These are phyloP conservation scores for Sebastes hopkinsi DNA, from an alignment of 2,797 vertebrate genomes.

Conservation along the genomic window DNA sequence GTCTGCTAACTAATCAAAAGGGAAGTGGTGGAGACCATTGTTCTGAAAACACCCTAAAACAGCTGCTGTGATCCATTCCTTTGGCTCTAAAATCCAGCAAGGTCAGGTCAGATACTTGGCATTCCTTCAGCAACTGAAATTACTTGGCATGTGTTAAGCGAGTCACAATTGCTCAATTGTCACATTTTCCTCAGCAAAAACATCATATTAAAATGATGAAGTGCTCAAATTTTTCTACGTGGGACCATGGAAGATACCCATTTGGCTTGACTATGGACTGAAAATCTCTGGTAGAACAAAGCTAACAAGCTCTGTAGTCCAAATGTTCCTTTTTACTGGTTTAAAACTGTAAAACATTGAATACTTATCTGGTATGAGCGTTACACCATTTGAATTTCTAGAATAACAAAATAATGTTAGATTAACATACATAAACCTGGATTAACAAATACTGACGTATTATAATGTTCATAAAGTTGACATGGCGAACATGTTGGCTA, in stretches of 20 bases:
- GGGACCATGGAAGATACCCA: no score
- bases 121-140: constrained; percentile 8
- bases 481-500: neutral
- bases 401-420: neutral
- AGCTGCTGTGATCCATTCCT: neutral
- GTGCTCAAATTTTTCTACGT: neutral
- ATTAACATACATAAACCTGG: neutral
- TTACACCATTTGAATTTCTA: neutral
- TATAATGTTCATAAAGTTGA: neutral
- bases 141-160: neutral
- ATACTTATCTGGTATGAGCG: neutral
- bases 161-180: neutral
- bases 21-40: neutral
- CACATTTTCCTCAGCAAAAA: neutral
- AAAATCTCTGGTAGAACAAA: neutral
- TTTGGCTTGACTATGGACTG: neutral
- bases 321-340: neutral
- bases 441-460: neutral
- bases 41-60: neutral
- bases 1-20: neutral
- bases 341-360: neutral
- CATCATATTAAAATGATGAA: neutral
- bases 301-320: neutral
- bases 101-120: neutral
- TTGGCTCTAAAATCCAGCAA: neutral